Conservation (phyloP, 35 echinoderm and acorn worm species). For the Acanthaster planci region DNA sequence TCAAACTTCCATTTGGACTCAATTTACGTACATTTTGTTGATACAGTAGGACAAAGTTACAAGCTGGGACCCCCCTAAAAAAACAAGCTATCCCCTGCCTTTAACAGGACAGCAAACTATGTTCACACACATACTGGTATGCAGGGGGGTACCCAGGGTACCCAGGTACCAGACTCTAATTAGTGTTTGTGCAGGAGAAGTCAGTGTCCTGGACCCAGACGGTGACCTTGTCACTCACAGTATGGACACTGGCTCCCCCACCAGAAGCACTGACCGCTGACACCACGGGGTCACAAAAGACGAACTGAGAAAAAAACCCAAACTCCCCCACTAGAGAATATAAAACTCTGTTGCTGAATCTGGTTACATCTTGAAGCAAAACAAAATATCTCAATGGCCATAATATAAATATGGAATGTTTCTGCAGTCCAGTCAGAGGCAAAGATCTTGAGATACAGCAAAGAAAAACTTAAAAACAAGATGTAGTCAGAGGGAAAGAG, state of each 20-base stretch:
- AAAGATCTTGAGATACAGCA: not conserved
- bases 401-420: conserved; percentile 20
- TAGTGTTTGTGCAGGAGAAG: too few relatives aligned
- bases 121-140: too few relatives aligned
- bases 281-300: not conserved
- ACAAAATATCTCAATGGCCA: not conserved
- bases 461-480: not conserved
- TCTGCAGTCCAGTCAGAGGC: not conserved
- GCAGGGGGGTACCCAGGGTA: too few relatives aligned
- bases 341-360: conserved; percentile 5
- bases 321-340: too few relatives aligned
- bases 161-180: too few relatives aligned
- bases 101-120: too few relatives aligned
- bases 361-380: not conserved
- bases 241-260: not conserved
- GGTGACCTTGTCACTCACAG: conserved; percentile 16
- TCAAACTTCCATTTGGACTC: too few relatives aligned
- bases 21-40: too few relatives aligned
- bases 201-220: too few relatives aligned
- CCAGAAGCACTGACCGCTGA: not conserved
- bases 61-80: too few relatives aligned
- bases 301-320: not conserved
- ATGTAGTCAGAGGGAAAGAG: not conserved
- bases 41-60: too few relatives aligned
- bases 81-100: too few relatives aligned